phyloP scores from a whole-genome alignment of 2,888 invertebrate genomes.

The Eupithecia insigniata region DNA sequence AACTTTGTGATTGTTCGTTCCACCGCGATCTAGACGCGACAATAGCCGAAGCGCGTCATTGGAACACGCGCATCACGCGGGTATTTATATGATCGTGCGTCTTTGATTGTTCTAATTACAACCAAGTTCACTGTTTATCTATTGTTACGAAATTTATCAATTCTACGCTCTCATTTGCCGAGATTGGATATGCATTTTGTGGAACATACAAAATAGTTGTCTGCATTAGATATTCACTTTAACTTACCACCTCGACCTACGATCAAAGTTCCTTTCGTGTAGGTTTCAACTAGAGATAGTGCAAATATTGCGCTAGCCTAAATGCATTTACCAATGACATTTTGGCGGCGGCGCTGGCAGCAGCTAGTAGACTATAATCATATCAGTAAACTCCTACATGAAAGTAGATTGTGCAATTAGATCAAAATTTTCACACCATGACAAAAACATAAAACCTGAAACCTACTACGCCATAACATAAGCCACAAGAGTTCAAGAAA shows the following conservation, averaged over 20 bases:
- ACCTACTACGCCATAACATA: neutral
- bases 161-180: neutral
- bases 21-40: slow-evolving; percentile 41
- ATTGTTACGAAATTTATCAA: neutral
- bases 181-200: neutral
- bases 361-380: too few relatives aligned
- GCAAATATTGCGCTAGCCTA: neutral
- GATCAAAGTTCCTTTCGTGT: neutral
- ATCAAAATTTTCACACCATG: neutral
- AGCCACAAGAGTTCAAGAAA: neutral
- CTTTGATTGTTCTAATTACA: slow-evolving; percentile 46
- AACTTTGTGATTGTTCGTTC: slow-evolving; percentile 65
- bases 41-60: slow-evolving; percentile 48
- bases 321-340: neutral
- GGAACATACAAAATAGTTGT: neutral
- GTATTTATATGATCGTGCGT: slow-evolving; percentile 53
- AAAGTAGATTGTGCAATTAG: neutral
- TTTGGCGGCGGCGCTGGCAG: too few relatives aligned
- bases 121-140: slow-evolving; percentile 40
- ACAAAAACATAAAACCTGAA: neutral
- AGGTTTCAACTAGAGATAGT: neutral
- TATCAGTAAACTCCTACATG: neutral
- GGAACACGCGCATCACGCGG: slow-evolving; percentile 53
- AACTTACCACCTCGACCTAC: neutral
- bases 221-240: neutral